A percentile compares a stretch with the other conserved stretches of the same genome.
Evolutionary conservation across 1,140 invertebrate species (phyloP).

Genomic region (Magallana gigas): DNA sequence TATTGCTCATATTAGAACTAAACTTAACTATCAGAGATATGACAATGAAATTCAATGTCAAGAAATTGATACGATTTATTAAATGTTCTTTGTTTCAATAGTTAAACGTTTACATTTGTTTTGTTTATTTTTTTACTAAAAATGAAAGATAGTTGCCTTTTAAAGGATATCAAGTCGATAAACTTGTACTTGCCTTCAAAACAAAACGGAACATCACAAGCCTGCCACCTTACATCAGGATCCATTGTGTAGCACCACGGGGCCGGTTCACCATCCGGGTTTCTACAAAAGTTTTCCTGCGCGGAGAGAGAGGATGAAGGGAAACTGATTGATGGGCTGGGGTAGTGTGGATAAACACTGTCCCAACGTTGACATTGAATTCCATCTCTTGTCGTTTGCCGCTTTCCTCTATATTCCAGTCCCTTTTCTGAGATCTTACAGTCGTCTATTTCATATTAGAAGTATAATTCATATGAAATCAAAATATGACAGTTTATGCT

Average conservation of each 20-base stretch:
- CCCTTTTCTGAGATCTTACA: neutral
- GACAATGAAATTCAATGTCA: too few relatives aligned
- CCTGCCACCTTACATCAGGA: slow-evolving; percentile 39
- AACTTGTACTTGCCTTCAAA: neutral
- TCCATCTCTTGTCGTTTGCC: neutral
- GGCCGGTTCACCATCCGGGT: neutral
- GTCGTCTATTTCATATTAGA: neutral
- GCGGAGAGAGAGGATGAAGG: neutral
- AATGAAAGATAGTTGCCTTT: neutral
- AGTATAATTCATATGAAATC: too few relatives aligned
- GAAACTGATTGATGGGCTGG: neutral
- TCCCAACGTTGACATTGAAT: slow-evolving; percentile 32
- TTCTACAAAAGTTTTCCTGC: slow-evolving; percentile 45
- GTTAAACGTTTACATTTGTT: neutral
- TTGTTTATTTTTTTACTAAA: neutral
- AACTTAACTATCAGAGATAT: too few relatives aligned
- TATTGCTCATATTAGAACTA: too few relatives aligned
- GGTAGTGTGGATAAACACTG: slow-evolving; percentile 1
- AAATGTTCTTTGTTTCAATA: too few relatives aligned
- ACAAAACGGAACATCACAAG: slow-evolving; percentile 42
- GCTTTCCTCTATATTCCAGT: slow-evolving; percentile 21
- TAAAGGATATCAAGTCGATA: neutral
- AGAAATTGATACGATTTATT: too few relatives aligned
- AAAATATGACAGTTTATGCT: too few relatives aligned
- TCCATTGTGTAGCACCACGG: slow-evolving; percentile 51